Conservation (phyloP, 2,888 invertebrate species). For the Eupithecia subumbrata region DNA sequence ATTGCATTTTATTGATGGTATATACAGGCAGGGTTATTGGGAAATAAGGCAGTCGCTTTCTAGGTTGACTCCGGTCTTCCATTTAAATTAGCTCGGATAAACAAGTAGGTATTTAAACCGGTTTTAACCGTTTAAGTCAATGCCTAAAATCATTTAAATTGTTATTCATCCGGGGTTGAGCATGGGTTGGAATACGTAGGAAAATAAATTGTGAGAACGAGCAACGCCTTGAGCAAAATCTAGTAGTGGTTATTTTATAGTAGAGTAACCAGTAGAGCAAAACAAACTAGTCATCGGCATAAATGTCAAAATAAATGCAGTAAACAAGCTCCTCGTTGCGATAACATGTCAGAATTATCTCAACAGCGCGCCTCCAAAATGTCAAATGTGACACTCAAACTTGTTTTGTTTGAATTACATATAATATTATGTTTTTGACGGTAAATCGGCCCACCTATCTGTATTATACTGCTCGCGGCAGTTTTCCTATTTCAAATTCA, state of each 20-base stretch:
- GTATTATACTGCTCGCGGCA: neutral
- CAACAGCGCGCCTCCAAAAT: conserved; percentile 32
- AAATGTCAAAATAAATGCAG: conserved; percentile 34
- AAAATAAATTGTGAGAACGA: neutral
- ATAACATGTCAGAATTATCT: conserved; percentile 41
- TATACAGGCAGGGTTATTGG: neutral
- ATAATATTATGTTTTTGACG: conserved; percentile 26
- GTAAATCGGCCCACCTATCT: conserved; percentile 23
- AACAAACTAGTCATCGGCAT: conserved; percentile 19
- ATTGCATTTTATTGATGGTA: neutral
- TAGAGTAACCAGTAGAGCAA: conserved; percentile 7
- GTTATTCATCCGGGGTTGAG: neutral
- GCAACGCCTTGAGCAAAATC: neutral
- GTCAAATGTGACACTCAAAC: conserved; percentile 37
- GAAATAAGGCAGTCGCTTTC: neutral
- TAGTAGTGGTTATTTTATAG: neutral
- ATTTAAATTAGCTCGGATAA: neutral
- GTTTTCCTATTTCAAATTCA: conserved; percentile 4
- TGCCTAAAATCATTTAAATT: neutral
- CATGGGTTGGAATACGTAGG: neutral
- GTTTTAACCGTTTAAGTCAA: neutral
- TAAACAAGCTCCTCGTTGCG: conserved; percentile 28
- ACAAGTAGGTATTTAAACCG: neutral
- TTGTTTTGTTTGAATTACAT: conserved; percentile 28
- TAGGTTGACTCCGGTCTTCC: neutral